A percentile compares a stretch with the other conserved stretches of the same genome.
phyloP scores from a whole-genome alignment of 2,797 vertebrate genomes.

The Artibeus jamaicensis region DNA sequence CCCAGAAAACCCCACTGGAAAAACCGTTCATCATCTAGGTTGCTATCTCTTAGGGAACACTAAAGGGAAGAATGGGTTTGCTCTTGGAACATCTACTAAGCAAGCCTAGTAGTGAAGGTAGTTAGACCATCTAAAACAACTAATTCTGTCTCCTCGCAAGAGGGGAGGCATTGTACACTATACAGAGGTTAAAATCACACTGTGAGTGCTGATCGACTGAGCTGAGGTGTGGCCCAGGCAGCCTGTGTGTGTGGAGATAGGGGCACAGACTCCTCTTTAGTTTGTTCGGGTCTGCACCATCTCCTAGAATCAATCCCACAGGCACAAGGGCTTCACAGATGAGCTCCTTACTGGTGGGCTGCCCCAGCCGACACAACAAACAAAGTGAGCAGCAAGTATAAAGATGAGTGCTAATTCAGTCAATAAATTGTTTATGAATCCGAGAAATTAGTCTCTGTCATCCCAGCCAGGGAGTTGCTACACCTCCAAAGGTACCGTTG shows the following conservation, averaged over 20 bases:
- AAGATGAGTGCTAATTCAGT: not conserved
- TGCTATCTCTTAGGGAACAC: not conserved
- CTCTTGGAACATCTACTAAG: not conserved
- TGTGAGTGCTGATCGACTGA: too few relatives aligned
- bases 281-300: not conserved
- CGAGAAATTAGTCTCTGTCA: conserved; percentile 36
- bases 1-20: not conserved
- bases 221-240: not conserved
- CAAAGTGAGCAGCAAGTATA: conserved; percentile 5
- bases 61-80: not conserved
- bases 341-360: not conserved
- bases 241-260: not conserved
- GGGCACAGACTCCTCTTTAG: not conserved
- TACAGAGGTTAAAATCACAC: not conserved
- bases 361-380: not conserved
- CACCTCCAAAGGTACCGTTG: conserved; percentile 37
- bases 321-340: rapidly evolving
- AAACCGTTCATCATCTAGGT: not conserved
- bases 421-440: conserved; percentile 42
- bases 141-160: not conserved
- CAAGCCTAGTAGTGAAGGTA: not conserved
- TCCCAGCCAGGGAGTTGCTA: conserved; percentile 40
- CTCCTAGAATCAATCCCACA: not conserved
- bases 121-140: not conserved
- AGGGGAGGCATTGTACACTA: not conserved